Evolutionary conservation across 2,113 vertebrate species (phyloP).

Genomic region (Percopsis transmontana): DNA sequence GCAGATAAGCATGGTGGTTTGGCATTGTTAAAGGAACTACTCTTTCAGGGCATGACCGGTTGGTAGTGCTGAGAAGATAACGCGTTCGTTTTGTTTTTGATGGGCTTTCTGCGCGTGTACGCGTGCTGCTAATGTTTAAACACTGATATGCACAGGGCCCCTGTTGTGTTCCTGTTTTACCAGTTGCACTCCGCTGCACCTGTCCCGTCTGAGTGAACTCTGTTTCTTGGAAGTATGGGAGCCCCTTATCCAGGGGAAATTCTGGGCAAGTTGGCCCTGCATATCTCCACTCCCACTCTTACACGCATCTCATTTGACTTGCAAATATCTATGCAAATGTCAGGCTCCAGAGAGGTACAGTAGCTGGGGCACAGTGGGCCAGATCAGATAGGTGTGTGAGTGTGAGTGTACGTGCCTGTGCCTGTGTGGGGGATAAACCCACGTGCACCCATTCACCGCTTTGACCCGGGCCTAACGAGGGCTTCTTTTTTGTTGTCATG

Average conservation of each 20-base stretch:
- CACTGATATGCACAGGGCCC: neutral
- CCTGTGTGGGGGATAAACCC: neutral
- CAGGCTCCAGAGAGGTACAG: neutral
- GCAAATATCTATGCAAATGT: constrained; percentile 70
- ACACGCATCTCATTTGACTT: constrained; percentile 62
- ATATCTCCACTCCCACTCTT: constrained; percentile 27
- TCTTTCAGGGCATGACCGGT: too few species aligned
- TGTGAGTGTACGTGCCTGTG: neutral
- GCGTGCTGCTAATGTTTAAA: neutral
- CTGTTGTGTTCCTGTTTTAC: too few species aligned
- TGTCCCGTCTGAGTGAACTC: neutral
- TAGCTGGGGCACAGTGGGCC: neutral
- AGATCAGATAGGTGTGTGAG: too few species aligned
- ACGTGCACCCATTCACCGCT: neutral
- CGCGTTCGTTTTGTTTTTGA: too few species aligned
- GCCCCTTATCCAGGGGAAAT: constrained; percentile 44
- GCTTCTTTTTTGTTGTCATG: constrained; percentile 2
- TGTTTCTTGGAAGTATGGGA: constrained; percentile 34
- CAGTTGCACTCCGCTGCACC: neutral
- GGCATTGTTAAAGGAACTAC: too few species aligned
- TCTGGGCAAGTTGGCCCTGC: constrained; percentile 38
- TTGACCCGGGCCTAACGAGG: constrained; percentile 6
- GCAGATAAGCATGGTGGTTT: too few species aligned
- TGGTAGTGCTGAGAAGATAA: too few species aligned
- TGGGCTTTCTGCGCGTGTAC: neutral